Evolutionary conservation across 2,888 invertebrate genomes (phyloP), one percentile per base, ranked within the genome.

Genomic region (Drosophila pseudotalamancana): DNA sequence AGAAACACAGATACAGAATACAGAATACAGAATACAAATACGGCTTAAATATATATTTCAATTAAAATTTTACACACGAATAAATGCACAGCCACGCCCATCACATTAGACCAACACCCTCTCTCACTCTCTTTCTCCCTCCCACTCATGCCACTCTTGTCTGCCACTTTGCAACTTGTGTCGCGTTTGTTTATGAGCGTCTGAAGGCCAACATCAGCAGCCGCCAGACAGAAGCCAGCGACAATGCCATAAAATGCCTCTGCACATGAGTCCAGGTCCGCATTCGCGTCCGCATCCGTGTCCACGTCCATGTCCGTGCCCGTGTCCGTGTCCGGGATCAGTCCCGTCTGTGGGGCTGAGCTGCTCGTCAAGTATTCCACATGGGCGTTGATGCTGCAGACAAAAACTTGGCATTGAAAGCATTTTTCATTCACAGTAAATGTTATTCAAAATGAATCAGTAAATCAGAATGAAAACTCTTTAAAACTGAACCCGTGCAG

Each of bases 41-140:
- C 39, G 63, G 76, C 78, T 78, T 75, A 78, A 72, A 85, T 69
- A 77, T 84, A 84, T 83, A 84, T 87, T 86, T 87, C 84, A 84
- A 84, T 84, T 84, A 84, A 86, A 84, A 83, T 84, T 86, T 66
- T 80, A 78, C 77, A 78, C 84, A 86, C 81, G 84, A 80, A 87
- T 77, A 78, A 84, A 84, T 86, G 72, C 76, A 79, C 35, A 65
- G 81, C 73, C 84, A 84, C 84, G 80, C 80, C 84, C 74, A 63
- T 65, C 74, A 72, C 84, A 80, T 84, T 80, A 84, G 84, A 48
- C 46, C 34, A 23, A 50, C 16, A 45, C 9, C 43, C 32, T 16
- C 23, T 11, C 6, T 23, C 32, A 11, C 11, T 16, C 19, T 9
- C 14, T 56, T 23, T 21, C 18, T 29, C 25, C 18, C 12, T 8